Evolutionary conservation across 2,888 invertebrate species (phyloP).

Genomic region (Coelinius sp.): DNA sequence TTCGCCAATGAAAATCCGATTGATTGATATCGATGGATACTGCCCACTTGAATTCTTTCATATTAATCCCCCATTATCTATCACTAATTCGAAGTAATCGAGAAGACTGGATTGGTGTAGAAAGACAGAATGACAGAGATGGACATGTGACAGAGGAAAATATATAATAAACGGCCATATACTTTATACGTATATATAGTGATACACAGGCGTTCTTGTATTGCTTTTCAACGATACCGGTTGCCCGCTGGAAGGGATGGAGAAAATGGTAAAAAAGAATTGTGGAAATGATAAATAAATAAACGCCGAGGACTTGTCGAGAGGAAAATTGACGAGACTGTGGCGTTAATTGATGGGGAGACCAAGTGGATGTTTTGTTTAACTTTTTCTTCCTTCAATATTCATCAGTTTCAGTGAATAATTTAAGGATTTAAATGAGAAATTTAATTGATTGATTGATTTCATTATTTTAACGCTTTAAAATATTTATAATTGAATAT

Average conservation of each 20-base stretch:
- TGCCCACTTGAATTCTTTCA: not conserved
- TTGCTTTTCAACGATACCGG: not conserved
- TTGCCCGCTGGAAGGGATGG: not conserved
- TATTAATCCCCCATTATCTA: slow-evolving; percentile 20
- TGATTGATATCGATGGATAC: not conserved
- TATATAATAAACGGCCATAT: not conserved
- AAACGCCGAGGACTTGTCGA: not conserved
- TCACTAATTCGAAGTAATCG: slow-evolving; percentile 10
- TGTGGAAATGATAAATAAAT: slow-evolving; percentile 1
- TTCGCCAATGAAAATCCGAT: not conserved
- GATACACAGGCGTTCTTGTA: not conserved
- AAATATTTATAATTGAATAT: not conserved
- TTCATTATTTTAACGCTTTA: not conserved
- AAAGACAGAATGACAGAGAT: slow-evolving; percentile 12
- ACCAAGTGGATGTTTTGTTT: not conserved
- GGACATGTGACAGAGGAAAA: slow-evolving; percentile 18
- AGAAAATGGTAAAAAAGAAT: not conserved
- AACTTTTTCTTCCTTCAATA: not conserved
- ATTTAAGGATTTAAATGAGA: not conserved
- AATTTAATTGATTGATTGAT: not conserved
- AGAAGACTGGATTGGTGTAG: not conserved
- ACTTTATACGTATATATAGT: slow-evolving; percentile 4
- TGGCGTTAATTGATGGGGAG: slow-evolving; percentile 12
- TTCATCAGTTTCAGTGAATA: not conserved
- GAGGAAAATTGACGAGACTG: slow-evolving; percentile 8